Evolutionary conservation across 2,113 vertebrate genomes (phyloP).

Genomic region (Tretioscincus oriximinensis): DNA sequence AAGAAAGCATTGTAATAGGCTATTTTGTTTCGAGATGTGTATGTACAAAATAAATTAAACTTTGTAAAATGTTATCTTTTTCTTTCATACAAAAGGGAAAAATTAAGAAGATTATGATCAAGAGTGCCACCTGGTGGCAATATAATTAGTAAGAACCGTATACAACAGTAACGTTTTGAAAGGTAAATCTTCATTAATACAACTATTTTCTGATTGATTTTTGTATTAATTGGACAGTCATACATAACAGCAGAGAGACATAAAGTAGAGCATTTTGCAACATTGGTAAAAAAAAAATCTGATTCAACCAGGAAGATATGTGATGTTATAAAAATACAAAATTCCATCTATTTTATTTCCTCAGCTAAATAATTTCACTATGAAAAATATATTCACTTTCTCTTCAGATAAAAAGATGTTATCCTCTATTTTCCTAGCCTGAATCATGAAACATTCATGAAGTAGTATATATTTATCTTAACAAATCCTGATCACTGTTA

Average conservation of each 20-base stretch:
- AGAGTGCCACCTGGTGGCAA: conserved; percentile 22
- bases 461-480: conserved; percentile 53
- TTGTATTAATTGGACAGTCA: background rate
- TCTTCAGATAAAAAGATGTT: conserved; percentile 56
- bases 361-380: conserved; percentile 54
- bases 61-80: conserved; percentile 11
- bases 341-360: conserved; percentile 53
- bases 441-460: conserved; percentile 68
- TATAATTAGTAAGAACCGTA: background rate
- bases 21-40: background rate
- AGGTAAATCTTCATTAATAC: background rate
- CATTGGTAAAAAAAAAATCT: conserved; percentile 29
- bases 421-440: conserved; percentile 60
- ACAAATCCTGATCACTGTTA: conserved; percentile 54
- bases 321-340: conserved; percentile 51
- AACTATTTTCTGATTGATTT: background rate
- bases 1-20: background rate
- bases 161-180: conserved; percentile 1
- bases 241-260: background rate
- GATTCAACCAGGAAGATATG: conserved; percentile 52
- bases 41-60: background rate
- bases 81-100: background rate
- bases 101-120: background rate
- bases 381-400: conserved; percentile 57
- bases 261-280: conserved; percentile 34